Evolutionary conservation across 1,140 invertebrate genomes (phyloP).

Genomic region (Sycophaga agraensis): DNA sequence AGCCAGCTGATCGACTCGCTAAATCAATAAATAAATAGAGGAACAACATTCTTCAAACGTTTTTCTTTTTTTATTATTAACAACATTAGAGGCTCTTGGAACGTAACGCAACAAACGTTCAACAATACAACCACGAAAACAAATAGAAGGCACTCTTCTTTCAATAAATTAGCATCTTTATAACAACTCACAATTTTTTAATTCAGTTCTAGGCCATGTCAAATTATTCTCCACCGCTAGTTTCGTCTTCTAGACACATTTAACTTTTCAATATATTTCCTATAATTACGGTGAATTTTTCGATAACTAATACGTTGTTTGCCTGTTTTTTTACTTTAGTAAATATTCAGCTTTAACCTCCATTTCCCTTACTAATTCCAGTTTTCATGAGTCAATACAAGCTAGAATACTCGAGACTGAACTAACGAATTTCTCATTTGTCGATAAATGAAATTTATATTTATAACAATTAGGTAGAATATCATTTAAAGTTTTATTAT

Average conservation of each 20-base stretch:
- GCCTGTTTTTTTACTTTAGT: slow-evolving; percentile 15
- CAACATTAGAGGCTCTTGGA: slow-evolving; percentile 57
- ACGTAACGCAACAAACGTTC: slow-evolving; percentile 55
- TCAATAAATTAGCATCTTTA: slow-evolving; percentile 50
- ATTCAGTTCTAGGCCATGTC: slow-evolving; percentile 43
- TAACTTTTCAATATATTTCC: slow-evolving; percentile 28
- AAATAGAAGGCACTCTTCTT: slow-evolving; percentile 58
- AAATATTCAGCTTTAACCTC: slow-evolving; percentile 23
- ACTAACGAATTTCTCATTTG: slow-evolving; percentile 51
- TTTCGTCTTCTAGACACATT: slow-evolving; percentile 21
- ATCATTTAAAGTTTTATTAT: slow-evolving; percentile 53
- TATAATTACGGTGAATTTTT: slow-evolving; percentile 14
- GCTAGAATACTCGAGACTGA: slow-evolving; percentile 52
- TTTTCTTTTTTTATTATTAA: slow-evolving; percentile 49
- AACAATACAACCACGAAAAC: slow-evolving; percentile 56
- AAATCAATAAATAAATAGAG: slow-evolving; percentile 50
- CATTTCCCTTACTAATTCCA: slow-evolving; percentile 32
- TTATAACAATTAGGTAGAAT: slow-evolving; percentile 54
- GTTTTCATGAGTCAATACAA: slow-evolving; percentile 47
- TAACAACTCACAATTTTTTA: slow-evolving; percentile 42
- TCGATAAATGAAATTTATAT: slow-evolving; percentile 51
- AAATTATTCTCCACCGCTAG: slow-evolving; percentile 29
- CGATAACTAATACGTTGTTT: slow-evolving; percentile 15
- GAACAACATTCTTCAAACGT: slow-evolving; percentile 53
- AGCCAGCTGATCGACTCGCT: slow-evolving; percentile 14